phyloP scores from a whole-genome alignment of 2,797 vertebrate species.

The Sandelia bainsii region DNA sequence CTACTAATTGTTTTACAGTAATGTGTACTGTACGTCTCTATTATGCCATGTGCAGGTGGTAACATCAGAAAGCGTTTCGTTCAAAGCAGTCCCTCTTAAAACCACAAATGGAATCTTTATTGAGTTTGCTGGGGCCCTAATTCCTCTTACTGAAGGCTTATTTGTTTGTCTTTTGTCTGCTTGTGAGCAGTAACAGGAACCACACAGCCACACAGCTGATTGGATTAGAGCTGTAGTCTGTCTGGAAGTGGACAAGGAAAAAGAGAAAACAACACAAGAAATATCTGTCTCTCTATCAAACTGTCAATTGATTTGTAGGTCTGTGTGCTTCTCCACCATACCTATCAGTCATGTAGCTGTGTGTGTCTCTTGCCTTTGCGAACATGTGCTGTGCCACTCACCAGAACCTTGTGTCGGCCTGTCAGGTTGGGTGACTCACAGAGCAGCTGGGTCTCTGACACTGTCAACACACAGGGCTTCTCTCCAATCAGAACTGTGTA shows the following conservation, averaged over 20 bases:
- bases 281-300: constrained; percentile 52
- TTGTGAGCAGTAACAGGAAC: constrained; percentile 73
- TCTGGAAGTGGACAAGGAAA: constrained; percentile 57
- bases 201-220: constrained; percentile 63
- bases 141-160: constrained; percentile 77
- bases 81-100: constrained; percentile 74
- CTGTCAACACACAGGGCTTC: constrained; percentile 92
- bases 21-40: constrained; percentile 65
- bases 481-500: constrained; percentile 96
- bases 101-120: constrained; percentile 82
- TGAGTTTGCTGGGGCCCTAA: constrained; percentile 74
- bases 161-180: constrained; percentile 81
- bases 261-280: constrained; percentile 52
- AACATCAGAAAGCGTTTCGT: constrained; percentile 62
- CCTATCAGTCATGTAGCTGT: constrained; percentile 6
- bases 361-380: background rate
- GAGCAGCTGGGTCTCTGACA: constrained; percentile 95
- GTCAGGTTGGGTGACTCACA: constrained; percentile 97
- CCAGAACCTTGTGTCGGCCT: constrained; percentile 96
- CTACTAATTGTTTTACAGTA: constrained; percentile 66
- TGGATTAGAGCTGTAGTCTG: constrained; percentile 64
- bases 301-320: constrained; percentile 40
- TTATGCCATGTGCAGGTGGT: constrained; percentile 66
- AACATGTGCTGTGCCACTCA: constrained; percentile 80
- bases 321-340: constrained; percentile 34